These are phyloP conservation scores for Butastur rufipennis DNA, from an alignment of 2,113 vertebrate species.

Conservation along the genomic window DNA sequence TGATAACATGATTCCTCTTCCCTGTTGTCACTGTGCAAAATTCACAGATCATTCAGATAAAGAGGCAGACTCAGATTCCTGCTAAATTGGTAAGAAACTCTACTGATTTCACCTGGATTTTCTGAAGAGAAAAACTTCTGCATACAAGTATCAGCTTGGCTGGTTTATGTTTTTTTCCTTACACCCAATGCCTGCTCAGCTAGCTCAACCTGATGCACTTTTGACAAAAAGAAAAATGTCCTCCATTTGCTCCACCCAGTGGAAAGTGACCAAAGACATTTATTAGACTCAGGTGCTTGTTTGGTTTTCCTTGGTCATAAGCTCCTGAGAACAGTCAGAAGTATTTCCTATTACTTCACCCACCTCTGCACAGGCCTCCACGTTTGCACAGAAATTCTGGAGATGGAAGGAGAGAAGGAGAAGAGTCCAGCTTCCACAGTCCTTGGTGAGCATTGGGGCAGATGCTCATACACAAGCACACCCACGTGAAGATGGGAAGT, in stretches of 20 bases:
- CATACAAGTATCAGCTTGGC: neutral
- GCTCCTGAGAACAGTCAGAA: neutral
- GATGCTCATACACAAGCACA: neutral
- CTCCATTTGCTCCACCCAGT: neutral
- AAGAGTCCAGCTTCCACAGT: neutral
- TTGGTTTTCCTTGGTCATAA: neutral
- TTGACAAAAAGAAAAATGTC: neutral
- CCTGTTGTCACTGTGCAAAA: neutral
- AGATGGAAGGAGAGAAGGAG: neutral
- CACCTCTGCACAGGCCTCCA: neutral
- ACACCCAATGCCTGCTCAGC: neutral
- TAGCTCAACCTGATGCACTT: neutral
- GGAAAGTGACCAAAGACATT: neutral
- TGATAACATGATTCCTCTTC: neutral
- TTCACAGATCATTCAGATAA: neutral
- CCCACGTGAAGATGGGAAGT: neutral
- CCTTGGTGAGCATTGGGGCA: rapidly evolving
- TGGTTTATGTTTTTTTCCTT: neutral
- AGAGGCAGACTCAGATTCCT: neutral
- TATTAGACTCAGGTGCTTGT: neutral
- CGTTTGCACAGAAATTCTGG: neutral
- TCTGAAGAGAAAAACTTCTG: neutral
- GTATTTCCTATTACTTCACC: neutral
- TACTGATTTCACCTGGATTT: neutral
- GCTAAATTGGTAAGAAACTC: neutral